phyloP scores from a whole-genome alignment of 2,888 invertebrate species.

The Cataglyphis livida region DNA sequence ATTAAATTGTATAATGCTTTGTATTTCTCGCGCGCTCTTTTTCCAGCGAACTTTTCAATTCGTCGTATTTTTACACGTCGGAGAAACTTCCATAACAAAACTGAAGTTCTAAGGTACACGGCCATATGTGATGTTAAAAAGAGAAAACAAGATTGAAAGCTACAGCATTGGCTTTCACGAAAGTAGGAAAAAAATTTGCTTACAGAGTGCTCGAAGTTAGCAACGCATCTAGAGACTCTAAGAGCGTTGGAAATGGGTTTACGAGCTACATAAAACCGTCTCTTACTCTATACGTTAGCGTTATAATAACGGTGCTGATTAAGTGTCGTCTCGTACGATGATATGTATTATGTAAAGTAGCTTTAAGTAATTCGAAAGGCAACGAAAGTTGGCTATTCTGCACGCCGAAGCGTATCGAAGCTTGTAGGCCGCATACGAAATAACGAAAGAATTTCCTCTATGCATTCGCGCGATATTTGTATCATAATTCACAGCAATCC shows the following conservation, averaged over 20 bases:
- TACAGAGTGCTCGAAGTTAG: constrained; percentile 28
- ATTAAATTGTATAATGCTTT: background rate
- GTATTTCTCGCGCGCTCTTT: background rate
- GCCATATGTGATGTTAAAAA: constrained; percentile 22
- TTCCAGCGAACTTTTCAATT: constrained; percentile 11
- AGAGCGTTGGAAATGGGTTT: constrained; percentile 35
- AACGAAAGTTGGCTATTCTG: constrained; percentile 67
- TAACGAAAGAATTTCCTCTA: background rate
- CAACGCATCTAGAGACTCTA: constrained; percentile 21
- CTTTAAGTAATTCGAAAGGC: constrained; percentile 62
- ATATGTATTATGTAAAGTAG: constrained; percentile 67
- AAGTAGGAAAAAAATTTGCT: constrained; percentile 41
- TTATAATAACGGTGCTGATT: constrained; percentile 34
- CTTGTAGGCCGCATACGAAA: constrained; percentile 34
- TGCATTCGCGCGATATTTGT: constrained; percentile 1
- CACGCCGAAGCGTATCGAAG: constrained; percentile 51
- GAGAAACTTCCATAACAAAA: constrained; percentile 12
- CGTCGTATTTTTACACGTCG: background rate
- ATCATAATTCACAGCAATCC: constrained; percentile 1
- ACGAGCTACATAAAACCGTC: constrained; percentile 45
- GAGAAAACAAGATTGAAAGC: constrained; percentile 41
- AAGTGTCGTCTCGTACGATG: constrained; percentile 57
- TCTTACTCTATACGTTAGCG: background rate
- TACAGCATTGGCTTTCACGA: constrained; percentile 31
- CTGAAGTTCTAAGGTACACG: background rate